Percentiles rank a stretch among this genome's conserved stretches.
Evolutionary conservation across 2,113 vertebrate genomes (phyloP).

Genomic region (Picathartes gymnocephalus): DNA sequence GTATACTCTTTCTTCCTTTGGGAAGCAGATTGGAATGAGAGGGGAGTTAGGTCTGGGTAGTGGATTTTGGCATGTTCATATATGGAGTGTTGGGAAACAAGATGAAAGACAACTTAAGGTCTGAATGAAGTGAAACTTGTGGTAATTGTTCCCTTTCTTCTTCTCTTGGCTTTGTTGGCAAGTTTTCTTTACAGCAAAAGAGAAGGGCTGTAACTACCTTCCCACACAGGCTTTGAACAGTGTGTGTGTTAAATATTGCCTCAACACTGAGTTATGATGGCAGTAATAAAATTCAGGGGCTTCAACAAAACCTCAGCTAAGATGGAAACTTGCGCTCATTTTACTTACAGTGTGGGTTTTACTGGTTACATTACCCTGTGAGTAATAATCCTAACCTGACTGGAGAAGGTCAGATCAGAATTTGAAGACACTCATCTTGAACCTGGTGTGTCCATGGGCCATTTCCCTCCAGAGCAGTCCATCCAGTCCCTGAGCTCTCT

Average conservation of each 20-base stretch:
- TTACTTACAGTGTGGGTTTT: not conserved
- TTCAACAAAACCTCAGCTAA: not conserved
- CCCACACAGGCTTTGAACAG: not conserved
- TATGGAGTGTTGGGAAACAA: not conserved
- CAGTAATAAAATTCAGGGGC: not conserved
- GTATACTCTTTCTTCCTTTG: not conserved
- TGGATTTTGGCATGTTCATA: not conserved
- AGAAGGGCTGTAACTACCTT: not conserved
- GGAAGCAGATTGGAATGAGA: not conserved
- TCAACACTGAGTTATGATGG: not conserved
- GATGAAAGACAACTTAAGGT: not conserved
- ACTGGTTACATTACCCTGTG: not conserved
- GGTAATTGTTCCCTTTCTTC: not conserved
- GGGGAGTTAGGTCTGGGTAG: not conserved
- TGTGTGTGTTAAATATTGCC: not conserved
- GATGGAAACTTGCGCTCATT: not conserved
- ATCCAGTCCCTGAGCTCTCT: not conserved
- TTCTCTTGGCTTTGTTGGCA: not conserved
- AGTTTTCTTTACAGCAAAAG: not conserved
- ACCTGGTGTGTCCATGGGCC: not conserved
- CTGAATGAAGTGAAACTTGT: not conserved
- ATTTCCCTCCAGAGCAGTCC: not conserved
- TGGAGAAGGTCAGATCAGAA: not conserved
- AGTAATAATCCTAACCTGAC: not conserved
- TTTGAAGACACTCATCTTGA: not conserved